Conservation (phyloP, 2,113 vertebrate genomes). For the Ranitomeya imitator region DNA sequence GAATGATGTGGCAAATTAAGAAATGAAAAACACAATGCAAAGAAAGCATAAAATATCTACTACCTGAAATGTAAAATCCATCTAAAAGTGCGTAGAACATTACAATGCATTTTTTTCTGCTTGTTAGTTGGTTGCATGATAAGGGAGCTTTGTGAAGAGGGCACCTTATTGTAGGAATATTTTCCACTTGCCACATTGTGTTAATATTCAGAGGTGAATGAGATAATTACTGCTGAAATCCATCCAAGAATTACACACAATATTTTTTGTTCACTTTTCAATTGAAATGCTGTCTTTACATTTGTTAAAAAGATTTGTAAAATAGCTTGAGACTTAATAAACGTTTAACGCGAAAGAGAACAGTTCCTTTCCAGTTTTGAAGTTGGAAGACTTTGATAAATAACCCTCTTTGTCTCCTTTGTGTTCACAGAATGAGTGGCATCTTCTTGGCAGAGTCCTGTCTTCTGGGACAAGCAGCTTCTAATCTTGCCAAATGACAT, state of each 20-base stretch:
- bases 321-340: conserved; percentile 43
- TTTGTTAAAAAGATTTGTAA: conserved; percentile 42
- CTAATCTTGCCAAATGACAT: conserved; percentile 55
- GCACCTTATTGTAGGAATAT: neutral
- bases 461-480: conserved; percentile 48
- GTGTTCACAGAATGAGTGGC: conserved; percentile 42
- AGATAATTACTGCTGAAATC: conserved; percentile 18
- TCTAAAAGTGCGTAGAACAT: neutral
- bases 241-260: conserved; percentile 29
- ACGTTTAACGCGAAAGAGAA: conserved; percentile 13
- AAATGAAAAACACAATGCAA: neutral
- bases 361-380: conserved; percentile 37
- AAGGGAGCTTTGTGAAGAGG: neutral
- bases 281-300: conserved; percentile 37
- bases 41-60: neutral
- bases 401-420: conserved; percentile 39
- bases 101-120: neutral
- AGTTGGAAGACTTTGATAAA: conserved; percentile 48
- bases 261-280: conserved; percentile 5
- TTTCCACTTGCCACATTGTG: neutral
- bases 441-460: conserved; percentile 46
- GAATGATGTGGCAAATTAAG: neutral
- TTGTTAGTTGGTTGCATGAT: neutral
- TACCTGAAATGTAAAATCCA: neutral
- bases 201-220: neutral